These are phyloP conservation scores for Craniophora ligustri DNA, from an alignment of 2,888 invertebrate genomes.

Conservation along the genomic window DNA sequence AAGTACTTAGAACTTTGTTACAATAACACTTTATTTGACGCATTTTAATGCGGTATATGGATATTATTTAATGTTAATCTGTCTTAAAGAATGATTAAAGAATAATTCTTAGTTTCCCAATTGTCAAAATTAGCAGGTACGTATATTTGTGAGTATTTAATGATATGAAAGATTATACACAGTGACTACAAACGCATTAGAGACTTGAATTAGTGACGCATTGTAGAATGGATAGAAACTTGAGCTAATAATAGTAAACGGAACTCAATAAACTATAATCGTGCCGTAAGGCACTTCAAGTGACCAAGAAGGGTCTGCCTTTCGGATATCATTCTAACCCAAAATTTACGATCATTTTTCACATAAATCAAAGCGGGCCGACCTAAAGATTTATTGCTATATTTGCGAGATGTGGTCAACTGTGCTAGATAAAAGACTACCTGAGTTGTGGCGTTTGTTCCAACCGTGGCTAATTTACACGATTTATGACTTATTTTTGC, in stretches of 20 bases:
- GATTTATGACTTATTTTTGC: slow-evolving; percentile 74
- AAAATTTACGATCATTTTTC: slow-evolving; percentile 88
- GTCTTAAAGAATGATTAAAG: too few relatives aligned
- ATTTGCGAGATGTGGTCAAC: slow-evolving; percentile 74
- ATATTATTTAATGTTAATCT: too few relatives aligned
- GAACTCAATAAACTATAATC: slow-evolving; percentile 65
- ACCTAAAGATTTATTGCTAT: slow-evolving; percentile 83
- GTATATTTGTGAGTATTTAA: too few relatives aligned
- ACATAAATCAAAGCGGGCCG: slow-evolving; percentile 87
- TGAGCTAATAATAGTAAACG: slow-evolving; percentile 37
- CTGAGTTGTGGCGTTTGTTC: slow-evolving; percentile 66
- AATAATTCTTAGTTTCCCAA: too few relatives aligned
- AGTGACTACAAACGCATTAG: too few relatives aligned
- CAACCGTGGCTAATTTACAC: slow-evolving; percentile 63
- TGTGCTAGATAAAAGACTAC: slow-evolving; percentile 72
- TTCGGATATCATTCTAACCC: slow-evolving; percentile 78
- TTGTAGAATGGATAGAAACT: slow-evolving; percentile 15
- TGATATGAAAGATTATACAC: too few relatives aligned
- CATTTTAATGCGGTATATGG: too few relatives aligned
- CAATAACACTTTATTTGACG: too few relatives aligned
- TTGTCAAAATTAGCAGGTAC: too few relatives aligned
- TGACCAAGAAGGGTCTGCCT: slow-evolving; percentile 68
- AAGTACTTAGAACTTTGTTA: too few relatives aligned
- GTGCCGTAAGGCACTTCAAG: slow-evolving; percentile 69
- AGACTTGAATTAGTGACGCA: neutral